Evolutionary conservation across 1,140 invertebrate species (phyloP), one percentile per base, ranked within the genome.

Genomic region (Zophobas atratus): DNA sequence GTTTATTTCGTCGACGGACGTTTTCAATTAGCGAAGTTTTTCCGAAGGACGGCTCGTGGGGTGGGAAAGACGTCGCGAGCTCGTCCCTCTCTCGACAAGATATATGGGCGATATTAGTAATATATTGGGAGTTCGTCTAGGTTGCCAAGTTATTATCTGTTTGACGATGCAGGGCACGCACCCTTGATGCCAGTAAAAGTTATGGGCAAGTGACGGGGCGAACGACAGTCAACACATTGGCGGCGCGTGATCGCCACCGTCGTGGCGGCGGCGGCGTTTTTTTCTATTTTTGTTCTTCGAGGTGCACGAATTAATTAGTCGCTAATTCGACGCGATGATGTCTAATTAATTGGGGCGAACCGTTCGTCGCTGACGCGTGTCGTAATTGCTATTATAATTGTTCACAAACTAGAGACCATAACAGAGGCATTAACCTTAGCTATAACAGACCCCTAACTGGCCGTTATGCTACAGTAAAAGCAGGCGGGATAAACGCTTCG

Each of bases 91-190:
- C 43, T 8, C 20, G 8, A 35, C 51, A 73, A 77, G 78, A 79
- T 71, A 77, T 74, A 79, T 79, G 46, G 67, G 36, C 70, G 75
- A 73, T 79, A 79, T 79, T 77, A 79, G 78, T 79, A 79, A 79
- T 79, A 79, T 77, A 79, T 79, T 63, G 75, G 60, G 75, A 77
- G 38, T 75, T 53, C 72, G 78, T 79, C 78, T 79, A 63, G 77
- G 63, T 78, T 80, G 71, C 79, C 76, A 80, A 80, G 76, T 80
- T 80, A 80, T 80, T 80, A 80, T 77, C 76, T 77, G 57, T 77
- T 80, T 75, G 75, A 51, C 60, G 35, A 80, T 80, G 76, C 79
- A 71, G 67, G 48, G 49, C 79, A 80, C 76, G 79, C 41, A 53
- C 55, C 75, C 71, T 57, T 76, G 72, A 78, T 75, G 77, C 67